Conservation (phyloP, 2,113 vertebrate species). For the Macroglossus sobrinus region DNA sequence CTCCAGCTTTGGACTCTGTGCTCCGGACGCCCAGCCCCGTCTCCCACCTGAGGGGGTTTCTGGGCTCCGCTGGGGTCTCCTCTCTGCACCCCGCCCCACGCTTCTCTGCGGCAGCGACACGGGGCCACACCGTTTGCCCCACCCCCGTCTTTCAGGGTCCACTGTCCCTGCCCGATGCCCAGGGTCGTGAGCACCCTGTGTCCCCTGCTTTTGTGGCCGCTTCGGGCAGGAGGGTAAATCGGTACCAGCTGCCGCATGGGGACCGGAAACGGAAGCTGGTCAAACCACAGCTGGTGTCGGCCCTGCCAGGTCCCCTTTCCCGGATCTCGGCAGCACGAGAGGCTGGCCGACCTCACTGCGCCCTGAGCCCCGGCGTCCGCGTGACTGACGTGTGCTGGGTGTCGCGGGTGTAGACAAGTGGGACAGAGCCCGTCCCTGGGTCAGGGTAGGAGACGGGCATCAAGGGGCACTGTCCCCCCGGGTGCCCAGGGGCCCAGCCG, state of each 20-base stretch:
- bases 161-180: not conserved
- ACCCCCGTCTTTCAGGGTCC: not conserved
- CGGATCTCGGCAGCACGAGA: not conserved
- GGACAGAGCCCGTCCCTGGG: not conserved
- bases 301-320: not conserved
- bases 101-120: no score
- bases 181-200: no score
- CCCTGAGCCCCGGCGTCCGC: not conserved
- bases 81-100: no score
- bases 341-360: not conserved
- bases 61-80: no score
- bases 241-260: not conserved
- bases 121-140: fast-evolving
- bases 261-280: fast-evolving
- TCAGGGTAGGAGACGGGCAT: not conserved
- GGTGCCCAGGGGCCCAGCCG: not conserved
- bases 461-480: fast-evolving
- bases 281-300: fast-evolving
- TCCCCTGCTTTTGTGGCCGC: not conserved
- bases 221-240: fast-evolving
- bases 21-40: not conserved
- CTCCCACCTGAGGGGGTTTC: no score
- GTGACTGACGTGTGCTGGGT: not conserved
- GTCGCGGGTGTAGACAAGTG: fast-evolving
- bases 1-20: no score